Evolutionary conservation across 2,888 invertebrate species (phyloP), one percentile per base, ranked within the genome.

Genomic region (Cabera pusaria): DNA sequence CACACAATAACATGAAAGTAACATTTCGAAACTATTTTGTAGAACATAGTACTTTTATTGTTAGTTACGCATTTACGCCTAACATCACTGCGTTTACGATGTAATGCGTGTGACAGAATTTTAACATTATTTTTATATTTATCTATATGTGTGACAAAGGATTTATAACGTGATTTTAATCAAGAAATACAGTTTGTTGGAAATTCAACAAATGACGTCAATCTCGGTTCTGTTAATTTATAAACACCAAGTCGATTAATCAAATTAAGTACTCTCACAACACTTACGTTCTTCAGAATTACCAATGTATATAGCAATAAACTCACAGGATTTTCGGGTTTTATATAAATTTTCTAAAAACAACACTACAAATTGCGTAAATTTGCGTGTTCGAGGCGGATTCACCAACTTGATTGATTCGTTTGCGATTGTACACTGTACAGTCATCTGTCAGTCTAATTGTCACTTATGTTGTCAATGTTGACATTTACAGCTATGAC

Each of bases 371-470:
- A 54, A 19, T 14, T 64, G 68, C 59, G 72, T 66, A 64, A 42
- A 54, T 14, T 14, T 64, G 68, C 59, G 72, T 66, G 64, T 68
- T 73, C 59, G 72, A 82, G 77, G 80, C 79, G 81, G 83, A 82
- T 73, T 72, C 71, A 76, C 75, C 67, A 68, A 76, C 65, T 73
- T 72, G 73, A 78, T 67, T 77, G n/a, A n/a, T n/a, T n/a, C n/a
- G n/a, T n/a, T n/a, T n/a, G n/a, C n/a, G n/a, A n/a, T n/a, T n/a
- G n/a, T n/a, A n/a, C n/a, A n/a, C n/a, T n/a, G 78, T 75, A 81
- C 81, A 85, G 83, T 85, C 85, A 85, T 80, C 76, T 77, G 70
- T 80, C 76, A 74, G 65, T 75, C 72, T n/a, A n/a, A n/a, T n/a
- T n/a, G n/a, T n/a, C n/a, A n/a, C n/a, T 14, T 14, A 3, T 14